phyloP scores from a whole-genome alignment of 2,888 invertebrate genomes.

The Plutella xylostella region DNA sequence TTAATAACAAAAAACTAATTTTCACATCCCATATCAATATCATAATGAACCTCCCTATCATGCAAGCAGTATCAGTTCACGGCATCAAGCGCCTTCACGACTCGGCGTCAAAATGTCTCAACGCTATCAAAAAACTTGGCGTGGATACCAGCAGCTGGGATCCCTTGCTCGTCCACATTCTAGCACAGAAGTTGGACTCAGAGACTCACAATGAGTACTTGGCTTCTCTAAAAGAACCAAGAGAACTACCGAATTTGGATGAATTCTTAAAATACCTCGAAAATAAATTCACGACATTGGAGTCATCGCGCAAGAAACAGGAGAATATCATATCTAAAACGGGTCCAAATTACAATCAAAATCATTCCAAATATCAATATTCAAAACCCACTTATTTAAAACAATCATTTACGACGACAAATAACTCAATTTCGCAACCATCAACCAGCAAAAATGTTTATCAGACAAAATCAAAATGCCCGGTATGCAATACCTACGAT shows the following conservation, averaged over 20 bases:
- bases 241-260: not conserved
- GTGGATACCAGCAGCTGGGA: not conserved
- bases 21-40: not conserved
- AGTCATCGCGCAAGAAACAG: slow-evolving; percentile 13
- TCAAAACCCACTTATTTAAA: not conserved
- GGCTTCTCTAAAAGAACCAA: not conserved
- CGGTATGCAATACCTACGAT: not conserved
- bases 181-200: not conserved
- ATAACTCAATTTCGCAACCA: not conserved
- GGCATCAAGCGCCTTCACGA: not conserved
- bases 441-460: not conserved
- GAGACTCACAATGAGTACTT: not conserved
- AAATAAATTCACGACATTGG: slow-evolving; percentile 15
- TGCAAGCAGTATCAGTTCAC: not conserved
- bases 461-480: not conserved
- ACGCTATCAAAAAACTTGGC: not conserved
- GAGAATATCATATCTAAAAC: slow-evolving; percentile 15
- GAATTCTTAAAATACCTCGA: slow-evolving; percentile 10
- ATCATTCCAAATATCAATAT: not conserved
- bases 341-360: slow-evolving; percentile 3
- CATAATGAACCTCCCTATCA: not conserved
- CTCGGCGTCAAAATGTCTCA: not conserved
- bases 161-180: not conserved
- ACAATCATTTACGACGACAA: not conserved
- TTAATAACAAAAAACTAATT: not conserved